Base-by-base conservation (phyloP, 2,797 vertebrate genomes). In the Erethizon dorsatum region DNA sequence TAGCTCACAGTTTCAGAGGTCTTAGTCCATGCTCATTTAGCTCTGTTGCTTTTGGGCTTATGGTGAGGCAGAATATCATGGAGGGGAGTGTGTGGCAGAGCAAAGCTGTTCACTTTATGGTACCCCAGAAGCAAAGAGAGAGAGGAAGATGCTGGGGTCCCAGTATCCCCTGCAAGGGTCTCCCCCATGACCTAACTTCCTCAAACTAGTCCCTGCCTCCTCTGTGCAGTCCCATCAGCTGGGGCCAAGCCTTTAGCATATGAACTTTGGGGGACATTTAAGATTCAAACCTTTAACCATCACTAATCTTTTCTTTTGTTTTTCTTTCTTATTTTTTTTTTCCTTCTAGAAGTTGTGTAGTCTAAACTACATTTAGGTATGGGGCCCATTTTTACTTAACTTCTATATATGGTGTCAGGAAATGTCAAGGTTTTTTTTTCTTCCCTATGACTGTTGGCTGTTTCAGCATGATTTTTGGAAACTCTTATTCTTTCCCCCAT, bases 381-480 rank as follows among this genome's bases (percentile, higher is more conserved):
- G 18, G n/a, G 18, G 5, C 69, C 24, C 52, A 65, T 87, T 90
- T 83, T 75, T 11, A 90, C 41, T 86, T 83, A 78, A 69, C 73
- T 93, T 93, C 83, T 77, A 47, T 50, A 63, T 59, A 45, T 80
- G 52, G 17, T 65, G 5, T 65, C 80, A 67, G 31, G 7, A 69
- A 57, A 26, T 13, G 2, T 90, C 41, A 85, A 82, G 71, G 31
- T 88, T 91, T 90, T 91, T 83, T 88, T 57, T n/a, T 50, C n/a
- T 77, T 15, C 41, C 5, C 22, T 71, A 26, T 12, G 45, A n/a
- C 8, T 79, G 1, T 80, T 80, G 65, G 7, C 67, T 80, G 6
- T 88, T 92, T 95, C 41, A 86, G 31, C 26, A 84, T 80, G 33
- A 37, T 79, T 88, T 95, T 79, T 84, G n/a, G 15, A 73, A 90